Evolutionary conservation across 2,113 vertebrate genomes (phyloP).

Genomic region (Solenodon paradoxus): DNA sequence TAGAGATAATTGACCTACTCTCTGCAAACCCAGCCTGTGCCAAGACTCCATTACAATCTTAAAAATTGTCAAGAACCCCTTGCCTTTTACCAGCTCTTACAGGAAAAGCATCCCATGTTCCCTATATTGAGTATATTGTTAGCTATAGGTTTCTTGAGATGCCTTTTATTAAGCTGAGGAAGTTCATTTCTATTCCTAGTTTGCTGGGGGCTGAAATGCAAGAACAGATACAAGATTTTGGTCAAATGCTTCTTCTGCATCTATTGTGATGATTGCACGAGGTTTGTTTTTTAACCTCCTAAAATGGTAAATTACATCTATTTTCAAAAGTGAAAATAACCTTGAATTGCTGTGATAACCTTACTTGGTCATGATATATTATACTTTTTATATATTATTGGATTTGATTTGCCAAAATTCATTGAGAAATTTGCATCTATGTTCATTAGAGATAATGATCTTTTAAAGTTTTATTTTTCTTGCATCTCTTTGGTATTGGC

Average conservation of each 20-base stretch:
- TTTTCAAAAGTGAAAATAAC: background rate
- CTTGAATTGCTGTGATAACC: background rate
- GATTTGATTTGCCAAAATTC: too few relatives aligned
- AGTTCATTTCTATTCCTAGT: too few relatives aligned
- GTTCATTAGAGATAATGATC: background rate
- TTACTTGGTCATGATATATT: background rate
- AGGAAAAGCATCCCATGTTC: background rate
- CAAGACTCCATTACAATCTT: background rate
- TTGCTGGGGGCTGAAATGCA: too few relatives aligned
- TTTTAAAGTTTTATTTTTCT: background rate
- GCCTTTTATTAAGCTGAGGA: too few relatives aligned
- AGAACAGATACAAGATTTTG: background rate
- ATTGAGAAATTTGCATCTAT: too few relatives aligned
- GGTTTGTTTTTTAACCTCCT: background rate
- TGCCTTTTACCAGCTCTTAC: background rate
- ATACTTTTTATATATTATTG: too few relatives aligned
- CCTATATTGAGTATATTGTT: too few relatives aligned
- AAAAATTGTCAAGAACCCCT: background rate
- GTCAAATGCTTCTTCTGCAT: background rate
- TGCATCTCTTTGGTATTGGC: background rate
- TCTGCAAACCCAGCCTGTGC: too few relatives aligned
- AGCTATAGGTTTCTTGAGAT: too few relatives aligned
- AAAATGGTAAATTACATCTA: background rate
- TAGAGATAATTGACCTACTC: too few relatives aligned
- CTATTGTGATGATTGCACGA: background rate